These are phyloP conservation scores for Tigriopus japonicus DNA, from an alignment of 1,140 invertebrate genomes.

Conservation along the genomic window DNA sequence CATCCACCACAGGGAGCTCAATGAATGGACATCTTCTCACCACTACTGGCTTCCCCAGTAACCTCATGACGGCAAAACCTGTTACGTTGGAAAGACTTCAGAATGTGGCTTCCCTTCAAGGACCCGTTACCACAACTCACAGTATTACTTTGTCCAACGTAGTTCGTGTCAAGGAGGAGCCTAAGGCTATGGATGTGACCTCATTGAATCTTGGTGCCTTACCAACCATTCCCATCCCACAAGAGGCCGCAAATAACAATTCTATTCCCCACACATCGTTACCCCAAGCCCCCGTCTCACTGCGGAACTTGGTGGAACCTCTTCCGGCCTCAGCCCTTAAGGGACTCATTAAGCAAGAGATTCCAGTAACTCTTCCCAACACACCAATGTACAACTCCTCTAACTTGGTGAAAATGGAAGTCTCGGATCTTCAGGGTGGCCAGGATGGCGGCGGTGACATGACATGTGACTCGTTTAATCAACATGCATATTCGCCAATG, in stretches of 20 bases:
- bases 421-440: too few relatives aligned
- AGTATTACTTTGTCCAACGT: too few relatives aligned
- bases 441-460: too few relatives aligned
- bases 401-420: not conserved
- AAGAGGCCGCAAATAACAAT: not conserved
- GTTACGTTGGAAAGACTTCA: not conserved
- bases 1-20: not conserved
- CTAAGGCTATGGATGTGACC: not conserved
- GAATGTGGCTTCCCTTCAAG: not conserved
- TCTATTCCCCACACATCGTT: not conserved
- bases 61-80: not conserved
- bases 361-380: not conserved
- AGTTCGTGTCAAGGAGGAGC: not conserved
- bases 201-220: not conserved
- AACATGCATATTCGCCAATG: not conserved
- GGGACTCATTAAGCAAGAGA: slow-evolving; percentile 3
- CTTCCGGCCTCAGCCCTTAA: slow-evolving; percentile 4
- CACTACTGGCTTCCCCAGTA: not conserved
- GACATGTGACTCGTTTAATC: too few relatives aligned
- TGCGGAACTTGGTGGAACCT: slow-evolving; percentile 10
- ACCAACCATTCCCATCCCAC: not conserved
- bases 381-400: not conserved
- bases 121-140: too few relatives aligned
- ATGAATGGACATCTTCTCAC: not conserved
- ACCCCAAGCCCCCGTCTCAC: not conserved